Percentiles rank a stretch among this genome's conserved stretches.
Evolutionary conservation across 1,140 invertebrate species (phyloP).

Genomic region (Brachionus paranguensis): DNA sequence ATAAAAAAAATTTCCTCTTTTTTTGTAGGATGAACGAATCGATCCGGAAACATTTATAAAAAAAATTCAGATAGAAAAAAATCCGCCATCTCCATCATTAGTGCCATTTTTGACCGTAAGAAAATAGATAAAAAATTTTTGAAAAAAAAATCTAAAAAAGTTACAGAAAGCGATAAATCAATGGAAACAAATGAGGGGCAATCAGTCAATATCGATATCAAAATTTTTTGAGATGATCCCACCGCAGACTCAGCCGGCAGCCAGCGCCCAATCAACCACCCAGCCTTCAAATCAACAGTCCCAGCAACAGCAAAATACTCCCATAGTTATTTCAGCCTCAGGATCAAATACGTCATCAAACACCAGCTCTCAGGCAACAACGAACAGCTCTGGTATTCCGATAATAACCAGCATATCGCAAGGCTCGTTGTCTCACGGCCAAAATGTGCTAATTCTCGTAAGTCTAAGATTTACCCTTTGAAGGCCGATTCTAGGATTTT

Average conservation of each 20-base stretch:
- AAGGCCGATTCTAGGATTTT: background rate
- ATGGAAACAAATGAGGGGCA: background rate
- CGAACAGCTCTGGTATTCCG: background rate
- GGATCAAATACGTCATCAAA: background rate
- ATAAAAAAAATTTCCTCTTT: background rate
- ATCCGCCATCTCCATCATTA: constrained; percentile 13
- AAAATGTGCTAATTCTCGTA: constrained; percentile 18
- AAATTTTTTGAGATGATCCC: constrained; percentile 24
- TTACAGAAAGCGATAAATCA: constrained; percentile 9
- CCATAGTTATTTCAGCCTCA: background rate
- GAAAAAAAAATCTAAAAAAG: background rate
- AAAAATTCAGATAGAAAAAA: constrained; percentile 39
- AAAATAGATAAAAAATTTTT: background rate
- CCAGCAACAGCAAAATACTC: background rate
- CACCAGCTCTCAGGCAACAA: background rate
- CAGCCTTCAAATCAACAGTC: background rate
- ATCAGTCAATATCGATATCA: background rate
- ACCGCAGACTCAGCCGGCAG: background rate
- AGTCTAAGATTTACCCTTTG: background rate
- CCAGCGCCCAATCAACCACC: background rate
- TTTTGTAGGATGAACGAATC: background rate
- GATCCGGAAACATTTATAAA: constrained; percentile 34
- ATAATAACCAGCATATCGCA: background rate
- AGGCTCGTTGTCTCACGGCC: background rate
- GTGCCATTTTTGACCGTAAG: constrained; percentile 39